Conservation (phyloP, 2,888 invertebrate genomes). For the Eilema griseolum region DNA sequence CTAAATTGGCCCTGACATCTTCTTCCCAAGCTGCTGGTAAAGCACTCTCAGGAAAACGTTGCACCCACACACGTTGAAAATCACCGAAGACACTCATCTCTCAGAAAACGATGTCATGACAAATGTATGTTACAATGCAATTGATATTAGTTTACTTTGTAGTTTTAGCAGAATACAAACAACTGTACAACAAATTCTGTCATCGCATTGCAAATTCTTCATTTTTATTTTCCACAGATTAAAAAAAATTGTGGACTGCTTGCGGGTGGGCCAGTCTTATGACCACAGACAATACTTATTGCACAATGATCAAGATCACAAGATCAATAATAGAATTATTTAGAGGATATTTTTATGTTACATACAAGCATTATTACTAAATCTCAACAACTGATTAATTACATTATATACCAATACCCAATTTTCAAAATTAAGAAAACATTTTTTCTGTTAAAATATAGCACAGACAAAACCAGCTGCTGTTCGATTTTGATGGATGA, state of each 20-base stretch:
- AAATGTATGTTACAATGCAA: constrained; percentile 78
- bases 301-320: too few relatives aligned
- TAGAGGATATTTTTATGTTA: too few relatives aligned
- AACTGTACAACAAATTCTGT: constrained; percentile 72
- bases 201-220: constrained; percentile 62
- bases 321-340: too few relatives aligned
- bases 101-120: constrained; percentile 86
- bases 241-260: constrained; percentile 12
- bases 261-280: too few relatives aligned
- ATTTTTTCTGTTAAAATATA: too few relatives aligned
- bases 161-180: constrained; percentile 56
- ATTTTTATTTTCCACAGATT: constrained; percentile 53
- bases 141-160: constrained; percentile 51
- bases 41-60: constrained; percentile 96
- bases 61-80: constrained; percentile 96
- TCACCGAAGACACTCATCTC: constrained; percentile 96
- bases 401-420: too few relatives aligned
- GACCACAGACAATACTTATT: too few relatives aligned
- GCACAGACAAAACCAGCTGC: constrained; percentile 1
- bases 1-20: constrained; percentile 95
- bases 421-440: too few relatives aligned
- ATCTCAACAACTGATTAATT: too few relatives aligned
- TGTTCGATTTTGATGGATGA: not conserved
- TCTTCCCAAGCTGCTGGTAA: constrained; percentile 97
- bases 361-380: too few relatives aligned